Evolutionary conservation across 2,113 vertebrate species (phyloP), one percentile per base, ranked within the genome.

Genomic region (Oreochromis niloticus): DNA sequence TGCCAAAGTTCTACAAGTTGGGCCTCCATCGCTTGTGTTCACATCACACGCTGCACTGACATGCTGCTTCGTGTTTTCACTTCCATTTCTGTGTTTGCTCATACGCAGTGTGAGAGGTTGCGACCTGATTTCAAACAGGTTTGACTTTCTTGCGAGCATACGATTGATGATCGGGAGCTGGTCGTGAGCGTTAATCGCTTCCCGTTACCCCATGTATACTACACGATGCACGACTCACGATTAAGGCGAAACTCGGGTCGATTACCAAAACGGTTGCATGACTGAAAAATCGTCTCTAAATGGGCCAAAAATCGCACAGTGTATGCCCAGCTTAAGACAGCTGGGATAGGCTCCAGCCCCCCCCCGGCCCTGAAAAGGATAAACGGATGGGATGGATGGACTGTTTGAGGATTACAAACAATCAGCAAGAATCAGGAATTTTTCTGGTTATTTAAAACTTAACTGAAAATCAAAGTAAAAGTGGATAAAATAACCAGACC

Each of bases 241-340:
- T 34, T 6, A 7, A 34, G 34, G 34, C 7, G 34, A 34, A 34
- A 34, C 6, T 6, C 32, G 2, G 34, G 34, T 7, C 34, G 7
- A 34, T 34, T 2, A 6, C 6, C 34, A 7, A 59, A 17, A 59
- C 1, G 1, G 27, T 32, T 8, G 27, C 57, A 2, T 7, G 7
- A 59, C 14, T 57, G n/a, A 54, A 54, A 22, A 54, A 11, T 55
- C 19, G 5, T 0, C 52, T 55, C n/a, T 2, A 6, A 55, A 55
- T 55, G n/a, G n/a, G 52, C 52, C 2, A 0, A 22, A 54, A 55
- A 10, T 55, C 2, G 5, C n/a, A 1, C 0, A 54, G 52, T 55
- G 52, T 55, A 3, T 6, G 52, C n/a, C 9, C n/a, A 55, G n/a
- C 52, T 55, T 55, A n/a, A 54, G 27, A 27, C 27, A 27, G 27